Evolutionary conservation across 2,113 vertebrate species (phyloP), one percentile per base, ranked within the genome.

Genomic region (Antechinus flavipes): DNA sequence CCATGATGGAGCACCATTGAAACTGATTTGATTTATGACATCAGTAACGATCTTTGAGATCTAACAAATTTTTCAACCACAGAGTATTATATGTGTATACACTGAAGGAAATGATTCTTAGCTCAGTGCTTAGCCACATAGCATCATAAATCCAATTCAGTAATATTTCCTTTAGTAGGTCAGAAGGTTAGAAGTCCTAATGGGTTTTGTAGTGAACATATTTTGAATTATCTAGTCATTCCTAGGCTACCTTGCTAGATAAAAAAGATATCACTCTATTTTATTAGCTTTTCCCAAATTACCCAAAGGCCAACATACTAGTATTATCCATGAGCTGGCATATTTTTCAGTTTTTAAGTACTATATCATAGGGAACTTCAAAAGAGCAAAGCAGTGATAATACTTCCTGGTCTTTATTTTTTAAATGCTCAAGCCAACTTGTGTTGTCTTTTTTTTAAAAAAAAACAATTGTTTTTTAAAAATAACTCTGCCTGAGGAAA

Each of bases 11-110:
- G 93, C 93, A 91, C 94, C 90, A 90, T 98, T 92, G 89, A 94
- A 98, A 97, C 93, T 97, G 97, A 96, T 97, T 95, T 55, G 96
- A 97, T 96, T 97, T 94, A 95, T 96, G 95, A 97, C 30, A 93
- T 92, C 95, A 97, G 90, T 94, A 97, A 96, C 0, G 30, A 94
- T 95, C 61, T 95, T 93, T 91, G 91, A 96, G 96, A 95, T 93
- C 89, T 94, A 97, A 97, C 91, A 95, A 94, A 98, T 98, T 92
- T 52, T 35, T 84, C 54, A 84, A 76, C 96, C 94, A 47, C 89
- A 91, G 94, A 94, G 89, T 52, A 84, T 53, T 93, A 94, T n/a
- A n/a, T 19, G 35, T 42, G 2, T 84, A 84, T 84, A 42, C 94
- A 93, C 96, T 47, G 91, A 96, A 95, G 94, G 19, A 84, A 42